phyloP scores from a whole-genome alignment of 2,113 vertebrate species.

The Paratilapia polleni region DNA sequence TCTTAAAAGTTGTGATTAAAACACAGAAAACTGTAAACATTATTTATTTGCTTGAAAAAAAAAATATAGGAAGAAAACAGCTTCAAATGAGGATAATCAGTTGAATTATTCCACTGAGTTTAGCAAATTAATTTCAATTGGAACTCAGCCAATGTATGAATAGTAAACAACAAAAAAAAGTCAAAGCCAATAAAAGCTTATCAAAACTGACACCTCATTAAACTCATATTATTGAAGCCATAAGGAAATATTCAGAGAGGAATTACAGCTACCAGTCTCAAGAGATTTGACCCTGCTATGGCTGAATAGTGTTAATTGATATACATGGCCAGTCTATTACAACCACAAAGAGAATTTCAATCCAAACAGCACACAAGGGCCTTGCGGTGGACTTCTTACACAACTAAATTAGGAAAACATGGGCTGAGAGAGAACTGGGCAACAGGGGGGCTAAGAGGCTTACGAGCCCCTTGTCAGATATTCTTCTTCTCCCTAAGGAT shows the following conservation, averaged over 20 bases:
- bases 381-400: slow-evolving; percentile 90
- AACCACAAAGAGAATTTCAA: slow-evolving; percentile 92
- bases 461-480: slow-evolving; percentile 96
- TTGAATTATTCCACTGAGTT: neutral
- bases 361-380: slow-evolving; percentile 93
- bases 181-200: neutral
- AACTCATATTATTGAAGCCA: slow-evolving; percentile 49
- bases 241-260: slow-evolving; percentile 59
- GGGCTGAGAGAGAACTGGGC: slow-evolving; percentile 91
- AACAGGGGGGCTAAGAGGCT: slow-evolving; percentile 97
- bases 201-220: slow-evolving; percentile 26
- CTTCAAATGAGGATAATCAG: neutral
- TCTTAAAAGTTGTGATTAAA: neutral
- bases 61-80: neutral
- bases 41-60: neutral
- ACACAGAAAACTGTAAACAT: neutral
- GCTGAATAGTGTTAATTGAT: slow-evolving; percentile 90
- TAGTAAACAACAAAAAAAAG: neutral
- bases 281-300: slow-evolving; percentile 83
- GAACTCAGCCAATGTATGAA: neutral
- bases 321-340: slow-evolving; percentile 95
- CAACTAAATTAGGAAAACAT: slow-evolving; percentile 98
- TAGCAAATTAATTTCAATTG: neutral
- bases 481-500: slow-evolving; percentile 94
- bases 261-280: slow-evolving; percentile 61